Base-by-base conservation (phyloP, 2,113 vertebrate genomes). In the Ophiodon elongatus region DNA sequence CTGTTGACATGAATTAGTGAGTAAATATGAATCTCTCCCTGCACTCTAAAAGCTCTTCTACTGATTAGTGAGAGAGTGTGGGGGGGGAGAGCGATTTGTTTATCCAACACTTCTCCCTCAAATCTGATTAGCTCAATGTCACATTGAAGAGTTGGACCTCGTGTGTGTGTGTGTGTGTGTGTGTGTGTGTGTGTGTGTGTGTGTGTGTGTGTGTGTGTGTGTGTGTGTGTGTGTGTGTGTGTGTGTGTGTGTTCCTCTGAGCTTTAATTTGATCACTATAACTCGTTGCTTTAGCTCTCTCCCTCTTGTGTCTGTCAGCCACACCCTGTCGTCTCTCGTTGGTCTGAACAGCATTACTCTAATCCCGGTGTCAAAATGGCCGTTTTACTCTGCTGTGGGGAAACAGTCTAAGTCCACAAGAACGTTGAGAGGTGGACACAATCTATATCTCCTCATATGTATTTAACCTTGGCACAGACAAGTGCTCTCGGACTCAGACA, bases 81-180 rank as follows among this genome's bases (percentile, higher is more conserved):
- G 33, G 62, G 37, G 35, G 56, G 35, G 52, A 27, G 21, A 59
- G 60, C 17, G 25, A 84, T 88, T 88, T 88, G 80, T 90, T 90
- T 87, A 85, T 86, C 84, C 83, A 80, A 88, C 88, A 85, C 86
- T 90, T 65, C 80, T 69, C 62, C 70, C 57, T 90, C 83, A 82
- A 84, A 91, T 91, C 83, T 87, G 89, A 91, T 91, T 89, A 87
- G 79, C 72, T 92, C 83, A 91, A 87, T 87, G 89, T 92, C 86
- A 89, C 86, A 84, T 90, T 86, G 80, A 85, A 79, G 67, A 82
- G 60, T 83, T 67, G 65, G 85, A 88, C 71, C 62, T 87, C n/a
- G 37, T 52, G 62, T 41, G 50, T 54, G 68, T 54, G n/a, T 43
- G 65, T 62, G 25, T 64, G 68, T 23, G n/a, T 74, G 56, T 65